Conservation (phyloP, 2,113 vertebrate species). For the Edolisoma coerulescens region DNA sequence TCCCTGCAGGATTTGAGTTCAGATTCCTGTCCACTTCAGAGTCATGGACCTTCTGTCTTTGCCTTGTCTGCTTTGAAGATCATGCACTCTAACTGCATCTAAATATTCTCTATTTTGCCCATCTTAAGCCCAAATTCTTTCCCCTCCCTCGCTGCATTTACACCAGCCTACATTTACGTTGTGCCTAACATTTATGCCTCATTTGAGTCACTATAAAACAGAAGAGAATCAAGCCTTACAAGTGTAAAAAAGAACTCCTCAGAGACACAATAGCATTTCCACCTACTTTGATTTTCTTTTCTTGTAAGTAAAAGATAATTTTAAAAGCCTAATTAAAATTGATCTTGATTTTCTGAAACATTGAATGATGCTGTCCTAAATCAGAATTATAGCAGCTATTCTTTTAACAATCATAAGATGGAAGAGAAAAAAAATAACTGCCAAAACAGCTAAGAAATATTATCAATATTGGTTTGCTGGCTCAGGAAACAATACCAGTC, state of each 20-base stretch:
- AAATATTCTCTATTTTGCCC: neutral
- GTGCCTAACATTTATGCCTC: neutral
- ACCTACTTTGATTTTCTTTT: neutral
- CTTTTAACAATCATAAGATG: neutral
- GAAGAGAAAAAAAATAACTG: neutral
- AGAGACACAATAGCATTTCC: neutral
- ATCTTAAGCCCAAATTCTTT: neutral
- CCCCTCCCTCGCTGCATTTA: neutral
- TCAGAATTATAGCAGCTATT: neutral
- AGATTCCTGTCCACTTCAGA: neutral
- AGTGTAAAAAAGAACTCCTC: neutral
- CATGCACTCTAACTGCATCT: neutral
- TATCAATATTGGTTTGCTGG: neutral
- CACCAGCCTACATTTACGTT: neutral
- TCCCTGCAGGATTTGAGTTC: neutral
- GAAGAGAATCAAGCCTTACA: neutral
- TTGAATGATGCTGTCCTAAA: neutral
- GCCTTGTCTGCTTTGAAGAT: neutral
- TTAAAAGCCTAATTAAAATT: neutral
- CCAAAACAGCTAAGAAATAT: neutral
- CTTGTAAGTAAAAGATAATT: neutral
- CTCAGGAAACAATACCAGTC: neutral
- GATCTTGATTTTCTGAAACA: constrained; percentile 13
- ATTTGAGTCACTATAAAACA: neutral
- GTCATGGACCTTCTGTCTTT: neutral